Evolutionary conservation across 2,888 invertebrate genomes (phyloP), one percentile per base, ranked within the genome.

Genomic region (Ypsolopha sequella): DNA sequence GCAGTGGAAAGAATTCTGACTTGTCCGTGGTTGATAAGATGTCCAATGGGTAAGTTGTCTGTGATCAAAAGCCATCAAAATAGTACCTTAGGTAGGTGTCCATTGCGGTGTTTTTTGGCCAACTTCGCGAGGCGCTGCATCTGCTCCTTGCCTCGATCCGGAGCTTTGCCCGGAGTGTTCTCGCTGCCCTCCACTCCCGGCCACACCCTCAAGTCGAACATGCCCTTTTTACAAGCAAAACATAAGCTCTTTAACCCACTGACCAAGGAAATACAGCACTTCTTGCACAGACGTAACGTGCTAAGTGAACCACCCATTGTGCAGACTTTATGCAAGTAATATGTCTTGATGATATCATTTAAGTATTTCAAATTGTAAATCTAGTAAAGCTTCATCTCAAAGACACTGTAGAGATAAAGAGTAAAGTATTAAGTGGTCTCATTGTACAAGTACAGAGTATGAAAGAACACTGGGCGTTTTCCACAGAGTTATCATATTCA

Each of bases 171-270:
- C 0, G 97, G 97, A 0, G 97, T 97, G 56, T 89, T 89, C 57
- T 84, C 86, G 58, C 87, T 89, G 6, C 95, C 95, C 77, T 97
- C 96, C 8, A 95, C 94, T 48, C 92, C 92, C 0, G 96, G 93
- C 97, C 97, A 97, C 34, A 99, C 95, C 56, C 94, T 91, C 39
- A 99, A 85, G 75, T 98, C 98, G 70, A 95, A 89, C 90, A 95
- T 94, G 6, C 96, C 92, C 89, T 89, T 73, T 61, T 60, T 63
- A 11, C 52, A 55, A 50, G 64, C 60, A 58, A 66, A 66, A 62
- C 58, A 61, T 11, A 67, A 55, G 56, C 59, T 63, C 57, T 68
- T 75, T 14, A 80, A 50, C 38, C 60, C 58, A 47, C 55, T 51
- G 47, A 67, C 55, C 2, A 80, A 24, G 6, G 60, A 61, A 24